A percentile compares a stretch with the other conserved stretches of the same genome.
Evolutionary conservation across 2,797 vertebrate species (phyloP).

Genomic region (Liasis olivaceus): DNA sequence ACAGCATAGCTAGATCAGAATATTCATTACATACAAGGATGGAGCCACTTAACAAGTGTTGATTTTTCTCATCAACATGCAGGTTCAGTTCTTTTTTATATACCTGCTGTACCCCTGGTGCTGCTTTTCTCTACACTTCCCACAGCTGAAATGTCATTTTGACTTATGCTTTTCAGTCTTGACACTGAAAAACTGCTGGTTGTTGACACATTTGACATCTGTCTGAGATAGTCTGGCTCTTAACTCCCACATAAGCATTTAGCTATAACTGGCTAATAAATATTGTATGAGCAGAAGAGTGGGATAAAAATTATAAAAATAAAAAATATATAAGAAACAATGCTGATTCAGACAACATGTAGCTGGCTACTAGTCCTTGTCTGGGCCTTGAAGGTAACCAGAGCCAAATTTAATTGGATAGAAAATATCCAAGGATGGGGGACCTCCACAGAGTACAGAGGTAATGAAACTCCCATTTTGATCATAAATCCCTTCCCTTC

Average conservation of each 20-base stretch:
- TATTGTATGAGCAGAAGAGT: not conserved
- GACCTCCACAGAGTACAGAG: not conserved
- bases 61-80: not conserved
- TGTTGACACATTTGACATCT: not conserved
- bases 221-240: not conserved
- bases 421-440: not conserved
- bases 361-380: not conserved
- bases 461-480: too few species aligned
- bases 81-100: not conserved
- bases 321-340: not conserved
- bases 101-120: not conserved
- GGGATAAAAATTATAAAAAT: not conserved
- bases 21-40: not conserved
- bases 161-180: not conserved
- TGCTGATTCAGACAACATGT: not conserved
- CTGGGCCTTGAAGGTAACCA: not conserved
- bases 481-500: too few species aligned
- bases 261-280: not conserved
- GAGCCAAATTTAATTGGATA: not conserved
- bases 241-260: not conserved
- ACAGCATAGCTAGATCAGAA: not conserved
- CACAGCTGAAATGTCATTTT: not conserved
- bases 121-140: not conserved
- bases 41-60: not conserved
- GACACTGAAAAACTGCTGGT: not conserved